Conservation (phyloP, 2,113 vertebrate species). For the Clinocottus analis region DNA sequence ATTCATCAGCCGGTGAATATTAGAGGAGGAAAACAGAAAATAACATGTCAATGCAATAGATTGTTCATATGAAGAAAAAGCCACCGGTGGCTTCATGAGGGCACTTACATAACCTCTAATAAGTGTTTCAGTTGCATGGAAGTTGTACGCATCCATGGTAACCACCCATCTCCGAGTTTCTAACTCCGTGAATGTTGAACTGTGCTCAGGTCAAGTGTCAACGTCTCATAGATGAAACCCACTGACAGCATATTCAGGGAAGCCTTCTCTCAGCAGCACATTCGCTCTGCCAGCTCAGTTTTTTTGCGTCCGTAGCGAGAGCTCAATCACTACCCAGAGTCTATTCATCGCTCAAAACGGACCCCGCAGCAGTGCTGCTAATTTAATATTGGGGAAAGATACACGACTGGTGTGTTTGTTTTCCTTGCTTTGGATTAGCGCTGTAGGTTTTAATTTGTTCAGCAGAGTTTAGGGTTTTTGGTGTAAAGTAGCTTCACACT, state of each 20-base stretch:
- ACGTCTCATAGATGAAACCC: not conserved
- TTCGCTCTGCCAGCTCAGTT: not conserved
- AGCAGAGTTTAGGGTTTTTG: not conserved
- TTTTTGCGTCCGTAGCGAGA: too few species aligned
- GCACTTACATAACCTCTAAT: not conserved
- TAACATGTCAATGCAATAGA: not conserved
- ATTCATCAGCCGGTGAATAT: not conserved
- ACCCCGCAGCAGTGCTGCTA: not conserved
- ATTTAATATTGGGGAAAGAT: not conserved
- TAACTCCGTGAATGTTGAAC: not conserved
- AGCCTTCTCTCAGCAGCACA: not conserved
- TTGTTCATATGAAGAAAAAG: too few species aligned
- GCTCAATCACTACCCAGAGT: not conserved
- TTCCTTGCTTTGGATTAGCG: not conserved
- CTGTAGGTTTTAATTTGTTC: not conserved
- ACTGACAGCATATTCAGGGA: not conserved
- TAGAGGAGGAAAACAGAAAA: conserved; percentile 2
- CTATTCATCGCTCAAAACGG: not conserved
- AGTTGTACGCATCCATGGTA: conserved; percentile 1
- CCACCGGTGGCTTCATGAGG: not conserved
- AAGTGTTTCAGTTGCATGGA: not conserved
- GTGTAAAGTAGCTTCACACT: too few species aligned
- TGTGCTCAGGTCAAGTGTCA: conserved; percentile 1
- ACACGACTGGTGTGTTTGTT: not conserved
- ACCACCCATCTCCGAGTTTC: not conserved